Conservation (phyloP, 2,888 invertebrate species). For the Melieria omissa region DNA sequence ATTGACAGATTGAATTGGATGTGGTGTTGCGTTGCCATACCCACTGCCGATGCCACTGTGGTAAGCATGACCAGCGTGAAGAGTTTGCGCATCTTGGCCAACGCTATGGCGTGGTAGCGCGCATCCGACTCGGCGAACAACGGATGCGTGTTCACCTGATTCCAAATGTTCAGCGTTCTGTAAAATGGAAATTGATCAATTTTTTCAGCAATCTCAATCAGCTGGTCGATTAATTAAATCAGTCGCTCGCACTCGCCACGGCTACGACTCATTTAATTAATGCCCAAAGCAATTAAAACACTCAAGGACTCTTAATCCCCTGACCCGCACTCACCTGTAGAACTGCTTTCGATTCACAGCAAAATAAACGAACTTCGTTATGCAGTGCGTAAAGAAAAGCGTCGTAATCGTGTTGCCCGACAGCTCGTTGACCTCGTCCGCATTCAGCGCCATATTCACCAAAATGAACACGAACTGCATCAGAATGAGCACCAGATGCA, state of each 20-base stretch:
- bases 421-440: conserved; percentile 79
- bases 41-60: conserved; percentile 72
- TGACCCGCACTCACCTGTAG: conserved; percentile 71
- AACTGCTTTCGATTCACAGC: conserved; percentile 79
- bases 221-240: too few species aligned
- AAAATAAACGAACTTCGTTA: conserved; percentile 80
- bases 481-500: conserved; percentile 73
- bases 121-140: conserved; percentile 86
- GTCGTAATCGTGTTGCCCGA: conserved; percentile 85
- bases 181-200: background rate
- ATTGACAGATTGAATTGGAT: background rate
- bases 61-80: conserved; percentile 75
- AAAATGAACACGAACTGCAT: conserved; percentile 74
- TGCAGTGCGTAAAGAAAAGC: conserved; percentile 81
- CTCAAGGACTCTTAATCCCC: too few species aligned
- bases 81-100: conserved; percentile 80
- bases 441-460: conserved; percentile 77
- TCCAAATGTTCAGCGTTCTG: conserved; percentile 84
- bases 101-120: conserved; percentile 78
- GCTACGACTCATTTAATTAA: too few species aligned
- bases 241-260: too few species aligned
- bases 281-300: too few species aligned
- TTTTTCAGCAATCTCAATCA: too few species aligned
- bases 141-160: conserved; percentile 85
- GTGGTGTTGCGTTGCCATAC: conserved; percentile 56